Evolutionary conservation across 2,888 invertebrate genomes (phyloP), one percentile per base, ranked within the genome.

Genomic region (Theretra japonica): DNA sequence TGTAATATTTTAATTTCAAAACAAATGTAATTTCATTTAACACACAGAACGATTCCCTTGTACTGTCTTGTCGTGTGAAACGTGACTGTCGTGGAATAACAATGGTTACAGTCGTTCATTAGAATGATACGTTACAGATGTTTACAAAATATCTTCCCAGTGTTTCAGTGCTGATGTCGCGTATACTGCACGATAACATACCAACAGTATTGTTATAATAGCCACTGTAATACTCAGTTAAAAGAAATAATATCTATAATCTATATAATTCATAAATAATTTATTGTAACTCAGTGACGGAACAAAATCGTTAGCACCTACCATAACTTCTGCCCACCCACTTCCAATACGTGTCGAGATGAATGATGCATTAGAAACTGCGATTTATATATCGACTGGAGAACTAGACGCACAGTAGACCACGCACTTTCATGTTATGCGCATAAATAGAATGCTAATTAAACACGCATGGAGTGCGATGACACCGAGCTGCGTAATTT

Each of bases 401-500:
- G 21, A 53, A 53, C 68, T 69, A 50, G 53, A 69, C 50, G n/a
- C 28, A 69, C 50, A 23, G 28, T 69, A 56, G 68, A 56, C 68
- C 28, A 21, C 53, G 25, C 28, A 53, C 56, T 69, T 69, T 53
- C 28, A 69, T 69, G 50, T 50, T 48, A 56, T 56, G 68, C 28
- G 53, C 68, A 53, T 56, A 50, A 41, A 68, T 62, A 62, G 41
- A 62, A 53, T 50, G 70, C 65, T 65, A 71, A 65, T 71, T 71
- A 70, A 72, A 72, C 68, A 53, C 73, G 74, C 79, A 78, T 77
- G 77, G 82, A 82, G 91, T 83, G 84, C 91, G 84, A 85, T 85
- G 92, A 89, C 91, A 84, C 82, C 78, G 76, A 75, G 76, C 80
- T 74, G 74, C 75, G 73, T 78, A 80, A 80, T 82, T 90, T 92